phyloP scores from a whole-genome alignment of 2,888 invertebrate genomes.

The Papilio elwesi region DNA sequence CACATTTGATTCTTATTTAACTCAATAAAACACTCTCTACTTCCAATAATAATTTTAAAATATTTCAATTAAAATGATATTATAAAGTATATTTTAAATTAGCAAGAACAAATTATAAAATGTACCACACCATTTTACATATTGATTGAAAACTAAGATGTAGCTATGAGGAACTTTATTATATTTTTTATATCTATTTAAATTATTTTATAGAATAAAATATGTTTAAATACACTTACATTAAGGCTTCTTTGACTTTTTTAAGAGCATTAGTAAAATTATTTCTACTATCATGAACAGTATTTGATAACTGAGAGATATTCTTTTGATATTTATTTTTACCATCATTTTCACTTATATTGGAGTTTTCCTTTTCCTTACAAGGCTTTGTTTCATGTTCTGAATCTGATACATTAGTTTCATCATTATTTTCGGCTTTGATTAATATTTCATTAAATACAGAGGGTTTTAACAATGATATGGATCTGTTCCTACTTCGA shows the following conservation, averaged over 20 bases:
- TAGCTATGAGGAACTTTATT: no score
- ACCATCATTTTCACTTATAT: conserved; percentile 65
- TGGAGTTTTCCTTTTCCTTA: conserved; percentile 73
- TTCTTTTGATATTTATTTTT: conserved; percentile 66
- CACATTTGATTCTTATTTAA: no score
- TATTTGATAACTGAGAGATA: conserved; percentile 60
- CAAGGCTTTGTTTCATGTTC: conserved; percentile 66
- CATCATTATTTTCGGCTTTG: conserved; percentile 69
- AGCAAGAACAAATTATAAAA: no score
- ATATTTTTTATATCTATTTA: no score
- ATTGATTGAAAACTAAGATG: no score
- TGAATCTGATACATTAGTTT: conserved; percentile 66
- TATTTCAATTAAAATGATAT: no score
- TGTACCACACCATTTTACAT: no score
- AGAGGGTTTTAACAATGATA: conserved; percentile 76
- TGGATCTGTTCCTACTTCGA: conserved; percentile 64
- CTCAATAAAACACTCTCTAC: no score
- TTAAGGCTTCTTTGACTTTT: conserved; percentile 75
- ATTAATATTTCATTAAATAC: conserved; percentile 78
- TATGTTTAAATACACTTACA: conserved; percentile 58
- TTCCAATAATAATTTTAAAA: no score
- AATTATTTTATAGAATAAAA: no score
- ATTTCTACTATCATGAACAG: conserved; percentile 69
- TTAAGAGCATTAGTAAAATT: conserved; percentile 76
- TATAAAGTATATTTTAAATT: no score